Evolutionary conservation across 2,113 vertebrate genomes (phyloP).

Genomic region (Barnardius zonarius): DNA sequence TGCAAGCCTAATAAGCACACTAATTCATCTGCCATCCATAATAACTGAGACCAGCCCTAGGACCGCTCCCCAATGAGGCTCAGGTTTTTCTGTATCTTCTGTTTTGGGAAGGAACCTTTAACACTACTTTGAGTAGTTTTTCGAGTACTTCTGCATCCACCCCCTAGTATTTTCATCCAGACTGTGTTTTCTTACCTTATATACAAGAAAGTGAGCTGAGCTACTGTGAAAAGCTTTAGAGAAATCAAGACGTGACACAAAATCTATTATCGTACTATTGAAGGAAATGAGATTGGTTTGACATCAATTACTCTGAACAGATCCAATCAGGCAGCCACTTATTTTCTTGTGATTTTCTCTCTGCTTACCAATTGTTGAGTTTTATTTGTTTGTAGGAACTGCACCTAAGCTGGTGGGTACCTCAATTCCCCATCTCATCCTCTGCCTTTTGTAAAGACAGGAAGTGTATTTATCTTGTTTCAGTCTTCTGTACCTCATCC

Average conservation of each 20-base stretch:
- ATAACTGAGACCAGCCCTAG: neutral
- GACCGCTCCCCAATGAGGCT: neutral
- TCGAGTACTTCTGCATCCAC: neutral
- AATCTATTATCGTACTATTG: neutral
- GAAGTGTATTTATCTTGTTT: neutral
- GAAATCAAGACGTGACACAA: neutral
- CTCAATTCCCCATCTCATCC: neutral
- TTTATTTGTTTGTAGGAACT: neutral
- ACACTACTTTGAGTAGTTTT: neutral
- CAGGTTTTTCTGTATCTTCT: neutral
- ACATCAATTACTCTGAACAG: conserved; percentile 17
- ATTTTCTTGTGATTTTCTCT: conserved; percentile 1
- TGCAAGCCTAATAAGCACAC: neutral
- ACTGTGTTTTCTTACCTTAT: neutral
- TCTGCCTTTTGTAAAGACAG: neutral
- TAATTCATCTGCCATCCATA: neutral
- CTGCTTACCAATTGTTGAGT: neutral
- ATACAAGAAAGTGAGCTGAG: neutral
- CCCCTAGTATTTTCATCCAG: neutral
- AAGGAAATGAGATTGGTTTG: neutral
- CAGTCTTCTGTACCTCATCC: neutral
- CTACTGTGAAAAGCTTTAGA: neutral
- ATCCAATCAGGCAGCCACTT: neutral
- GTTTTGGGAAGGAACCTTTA: neutral
- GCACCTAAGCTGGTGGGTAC: neutral